phyloP scores from a whole-genome alignment of 2,113 vertebrate genomes.

The Perca fluviatilis region DNA sequence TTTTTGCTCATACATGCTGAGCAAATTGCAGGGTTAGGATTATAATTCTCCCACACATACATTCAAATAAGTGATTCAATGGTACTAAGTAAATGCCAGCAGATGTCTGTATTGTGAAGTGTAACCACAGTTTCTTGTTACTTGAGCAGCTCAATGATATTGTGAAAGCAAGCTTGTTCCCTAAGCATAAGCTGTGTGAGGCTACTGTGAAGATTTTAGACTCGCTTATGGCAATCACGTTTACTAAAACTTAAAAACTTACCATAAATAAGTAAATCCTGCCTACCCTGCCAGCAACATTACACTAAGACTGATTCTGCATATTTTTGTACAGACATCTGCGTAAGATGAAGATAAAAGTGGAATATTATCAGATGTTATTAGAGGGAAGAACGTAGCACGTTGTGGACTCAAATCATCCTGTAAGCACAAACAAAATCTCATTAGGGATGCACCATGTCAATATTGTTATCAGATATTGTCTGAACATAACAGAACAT shows the following conservation, averaged over 20 bases:
- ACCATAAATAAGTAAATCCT: constrained; percentile 50
- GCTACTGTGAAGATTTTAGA: constrained; percentile 71
- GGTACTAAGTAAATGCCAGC: constrained; percentile 66
- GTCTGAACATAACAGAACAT: constrained; percentile 6
- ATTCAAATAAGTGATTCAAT: background rate
- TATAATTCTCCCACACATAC: background rate
- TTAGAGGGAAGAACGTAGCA: constrained; percentile 71
- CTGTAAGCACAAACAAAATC: constrained; percentile 59
- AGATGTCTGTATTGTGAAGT: constrained; percentile 68
- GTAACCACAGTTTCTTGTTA: constrained; percentile 69
- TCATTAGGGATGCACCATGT: constrained; percentile 22
- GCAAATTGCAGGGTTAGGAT: background rate
- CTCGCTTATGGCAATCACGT: constrained; percentile 71
- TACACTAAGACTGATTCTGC: constrained; percentile 58
- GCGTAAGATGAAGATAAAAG: constrained; percentile 67
- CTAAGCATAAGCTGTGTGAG: constrained; percentile 53
- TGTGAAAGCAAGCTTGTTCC: constrained; percentile 61
- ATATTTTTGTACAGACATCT: constrained; percentile 78
- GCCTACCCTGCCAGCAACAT: constrained; percentile 63
- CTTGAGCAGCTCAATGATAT: constrained; percentile 68
- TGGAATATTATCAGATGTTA: constrained; percentile 62
- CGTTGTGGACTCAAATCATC: constrained; percentile 50
- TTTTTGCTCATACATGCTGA: background rate
- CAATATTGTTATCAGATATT: constrained; percentile 4
- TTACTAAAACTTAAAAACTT: constrained; percentile 55